Evolutionary conservation across 2,797 vertebrate species (phyloP).

Genomic region (Fratercula arctica): DNA sequence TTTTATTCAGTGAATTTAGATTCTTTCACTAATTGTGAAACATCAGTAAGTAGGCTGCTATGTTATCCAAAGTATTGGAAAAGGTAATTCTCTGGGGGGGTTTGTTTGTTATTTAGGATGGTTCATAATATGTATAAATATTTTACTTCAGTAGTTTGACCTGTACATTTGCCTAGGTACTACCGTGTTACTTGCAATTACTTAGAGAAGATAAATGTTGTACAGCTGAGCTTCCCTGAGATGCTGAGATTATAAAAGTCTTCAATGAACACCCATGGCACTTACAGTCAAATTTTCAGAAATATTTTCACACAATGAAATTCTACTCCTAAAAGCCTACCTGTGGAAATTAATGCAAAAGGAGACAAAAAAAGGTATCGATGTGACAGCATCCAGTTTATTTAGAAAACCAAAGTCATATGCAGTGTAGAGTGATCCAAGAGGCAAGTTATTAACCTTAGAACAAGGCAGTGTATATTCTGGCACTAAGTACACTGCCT

Average conservation of each 20-base stretch:
- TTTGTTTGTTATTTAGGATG: not conserved
- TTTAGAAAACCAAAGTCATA: not conserved
- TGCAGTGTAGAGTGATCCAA: not conserved
- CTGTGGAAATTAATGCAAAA: not conserved
- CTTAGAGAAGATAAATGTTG: not conserved
- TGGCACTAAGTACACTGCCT: not conserved
- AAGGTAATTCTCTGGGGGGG: not conserved
- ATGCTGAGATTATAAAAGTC: not conserved
- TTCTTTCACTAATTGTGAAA: not conserved
- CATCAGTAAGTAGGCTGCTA: not conserved
- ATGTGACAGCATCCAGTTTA: not conserved
- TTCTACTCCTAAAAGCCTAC: not conserved
- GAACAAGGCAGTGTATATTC: not conserved
- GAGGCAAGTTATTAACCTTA: not conserved
- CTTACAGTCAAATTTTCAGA: not conserved
- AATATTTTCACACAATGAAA: not conserved
- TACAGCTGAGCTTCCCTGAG: not conserved
- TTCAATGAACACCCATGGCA: not conserved
- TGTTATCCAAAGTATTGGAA: not conserved
- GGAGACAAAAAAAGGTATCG: not conserved
- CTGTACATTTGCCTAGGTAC: not conserved
- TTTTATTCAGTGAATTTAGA: not conserved
- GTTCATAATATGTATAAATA: not conserved
- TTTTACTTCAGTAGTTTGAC: not conserved
- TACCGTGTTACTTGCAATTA: not conserved